Percentiles rank a stretch among this genome's conserved stretches.
These are phyloP conservation scores for Halyomorpha halys DNA, from an alignment of 1,140 invertebrate genomes.

Conservation along the genomic window DNA sequence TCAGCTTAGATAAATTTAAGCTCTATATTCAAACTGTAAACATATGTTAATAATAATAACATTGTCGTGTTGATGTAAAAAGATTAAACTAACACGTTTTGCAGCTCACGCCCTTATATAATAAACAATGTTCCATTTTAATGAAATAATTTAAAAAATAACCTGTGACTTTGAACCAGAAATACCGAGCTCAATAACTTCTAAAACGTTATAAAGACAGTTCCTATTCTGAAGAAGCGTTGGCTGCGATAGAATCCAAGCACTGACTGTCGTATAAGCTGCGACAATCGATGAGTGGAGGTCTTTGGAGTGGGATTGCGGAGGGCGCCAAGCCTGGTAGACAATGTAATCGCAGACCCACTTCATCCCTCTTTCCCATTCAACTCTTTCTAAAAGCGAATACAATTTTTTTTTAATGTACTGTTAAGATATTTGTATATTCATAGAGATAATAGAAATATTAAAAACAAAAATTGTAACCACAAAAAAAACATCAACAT, in stretches of 20 bases:
- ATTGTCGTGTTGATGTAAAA: no score
- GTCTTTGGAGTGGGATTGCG: conserved; percentile 91
- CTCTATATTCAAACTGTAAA: no score
- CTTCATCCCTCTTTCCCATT: conserved; percentile 64
- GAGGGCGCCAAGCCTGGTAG: conserved; percentile 89
- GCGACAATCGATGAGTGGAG: conserved; percentile 95
- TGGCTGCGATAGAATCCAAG: conserved; percentile 85
- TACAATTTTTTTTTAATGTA: no score
- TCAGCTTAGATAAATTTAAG: no score
- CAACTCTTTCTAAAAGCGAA: conserved; percentile 18
- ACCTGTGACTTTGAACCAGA: conserved; percentile 81
- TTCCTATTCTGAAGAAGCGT: conserved; percentile 83
- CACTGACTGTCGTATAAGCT: conserved; percentile 80
- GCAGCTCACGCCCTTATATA: no score
- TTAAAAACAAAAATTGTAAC: no score
- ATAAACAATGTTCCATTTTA: no score
- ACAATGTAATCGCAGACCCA: conserved; percentile 97
- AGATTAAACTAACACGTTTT: no score
- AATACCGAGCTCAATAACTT: conserved; percentile 94
- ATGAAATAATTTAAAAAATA: conserved; percentile 20
- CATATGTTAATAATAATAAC: no score
- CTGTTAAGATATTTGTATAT: no score
- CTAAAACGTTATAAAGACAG: conserved; percentile 81
- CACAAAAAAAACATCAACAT: no score
- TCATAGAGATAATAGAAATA: no score